phyloP scores from a whole-genome alignment of 2,113 vertebrate species.

The Panthera tigris region DNA sequence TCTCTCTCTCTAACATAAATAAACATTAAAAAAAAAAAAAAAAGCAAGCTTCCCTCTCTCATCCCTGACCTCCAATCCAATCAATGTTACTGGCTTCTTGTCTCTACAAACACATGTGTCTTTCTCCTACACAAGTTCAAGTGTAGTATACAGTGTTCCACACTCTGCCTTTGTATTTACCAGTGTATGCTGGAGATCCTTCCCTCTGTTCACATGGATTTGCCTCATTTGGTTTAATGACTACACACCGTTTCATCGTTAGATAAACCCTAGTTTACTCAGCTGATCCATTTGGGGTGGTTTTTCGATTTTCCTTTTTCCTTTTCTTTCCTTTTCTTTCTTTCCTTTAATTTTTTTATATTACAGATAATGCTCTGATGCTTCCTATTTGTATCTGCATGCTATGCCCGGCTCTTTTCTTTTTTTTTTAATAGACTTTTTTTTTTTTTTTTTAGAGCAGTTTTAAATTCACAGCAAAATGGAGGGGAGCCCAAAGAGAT shows the following conservation, averaged over 20 bases:
- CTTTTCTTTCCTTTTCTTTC: too few relatives aligned
- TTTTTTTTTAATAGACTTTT: neutral
- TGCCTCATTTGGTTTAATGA: neutral
- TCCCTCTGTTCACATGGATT: neutral
- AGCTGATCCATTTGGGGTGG: neutral
- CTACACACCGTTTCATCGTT: neutral
- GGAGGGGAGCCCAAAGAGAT: neutral
- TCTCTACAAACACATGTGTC: neutral
- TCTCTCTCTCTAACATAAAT: too few relatives aligned
- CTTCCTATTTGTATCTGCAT: neutral
- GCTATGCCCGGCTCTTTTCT: neutral
- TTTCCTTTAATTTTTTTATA: neutral
- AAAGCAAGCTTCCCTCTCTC: neutral
- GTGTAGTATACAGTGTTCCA: neutral
- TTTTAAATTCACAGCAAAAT: neutral
- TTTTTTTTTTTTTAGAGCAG: neutral
- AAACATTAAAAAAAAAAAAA: too few relatives aligned
- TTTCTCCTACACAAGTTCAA: neutral
- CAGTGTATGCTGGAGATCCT: fast-evolving
- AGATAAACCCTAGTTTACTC: neutral
- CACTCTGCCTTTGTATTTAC: neutral
- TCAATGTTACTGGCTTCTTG: neutral
- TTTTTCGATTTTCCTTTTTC: neutral
- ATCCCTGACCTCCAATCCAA: too few relatives aligned
- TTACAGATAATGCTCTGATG: neutral